Conservation (phyloP, 1,140 invertebrate genomes). For the Sitodiplosis mosellana region DNA sequence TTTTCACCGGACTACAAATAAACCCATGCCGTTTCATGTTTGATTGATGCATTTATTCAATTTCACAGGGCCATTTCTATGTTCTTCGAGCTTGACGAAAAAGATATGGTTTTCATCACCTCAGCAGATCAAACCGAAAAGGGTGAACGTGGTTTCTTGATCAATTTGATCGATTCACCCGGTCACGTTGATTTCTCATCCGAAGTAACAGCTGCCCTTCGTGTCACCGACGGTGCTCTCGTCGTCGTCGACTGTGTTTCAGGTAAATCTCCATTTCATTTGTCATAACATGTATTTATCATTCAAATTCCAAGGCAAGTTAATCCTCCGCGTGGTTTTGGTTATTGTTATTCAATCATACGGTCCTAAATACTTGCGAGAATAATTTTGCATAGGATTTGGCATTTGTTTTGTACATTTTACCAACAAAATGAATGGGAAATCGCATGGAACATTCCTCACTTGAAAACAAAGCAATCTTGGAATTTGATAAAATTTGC, state of each 20-base stretch:
- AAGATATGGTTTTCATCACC: conserved; percentile 81
- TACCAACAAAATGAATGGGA: too few species aligned
- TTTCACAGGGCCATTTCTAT: conserved; percentile 83
- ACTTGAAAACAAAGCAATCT: too few species aligned
- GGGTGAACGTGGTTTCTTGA: conserved; percentile 87
- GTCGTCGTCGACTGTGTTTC: conserved; percentile 99
- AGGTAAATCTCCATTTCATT: conserved; percentile 35
- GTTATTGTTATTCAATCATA: too few species aligned
- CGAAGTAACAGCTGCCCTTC: conserved; percentile 95
- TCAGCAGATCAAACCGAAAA: conserved; percentile 77
- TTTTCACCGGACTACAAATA: not conserved
- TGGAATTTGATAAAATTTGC: too few species aligned
- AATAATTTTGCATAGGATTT: too few species aligned
- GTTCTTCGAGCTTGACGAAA: conserved; percentile 89
- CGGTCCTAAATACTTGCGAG: too few species aligned
- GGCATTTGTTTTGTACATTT: too few species aligned
- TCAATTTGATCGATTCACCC: conserved; percentile 98
- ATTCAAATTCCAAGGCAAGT: too few species aligned
- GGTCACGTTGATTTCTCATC: conserved; percentile 99
- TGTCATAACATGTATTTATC: too few species aligned
- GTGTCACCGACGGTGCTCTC: conserved; percentile 96
- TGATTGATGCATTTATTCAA: not conserved
- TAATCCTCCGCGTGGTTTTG: too few species aligned
- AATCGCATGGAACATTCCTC: too few species aligned
- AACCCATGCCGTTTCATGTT: not conserved